Conservation (phyloP, 2,797 vertebrate genomes). For the Lepilemur septentrionalis region DNA sequence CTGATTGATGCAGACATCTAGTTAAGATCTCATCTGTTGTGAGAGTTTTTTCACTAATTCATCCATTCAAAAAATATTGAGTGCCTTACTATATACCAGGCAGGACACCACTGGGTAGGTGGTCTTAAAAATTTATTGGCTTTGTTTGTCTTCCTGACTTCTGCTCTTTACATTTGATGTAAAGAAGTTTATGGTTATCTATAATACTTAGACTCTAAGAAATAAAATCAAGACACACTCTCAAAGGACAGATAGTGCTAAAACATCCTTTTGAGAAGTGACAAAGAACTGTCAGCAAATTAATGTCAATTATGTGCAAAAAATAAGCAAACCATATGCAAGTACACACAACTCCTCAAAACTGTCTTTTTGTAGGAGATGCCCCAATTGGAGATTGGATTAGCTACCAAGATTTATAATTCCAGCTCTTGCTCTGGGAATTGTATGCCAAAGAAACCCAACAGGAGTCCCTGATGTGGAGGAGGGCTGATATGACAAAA, state of each 20-base stretch:
- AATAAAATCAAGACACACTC: conserved; percentile 23
- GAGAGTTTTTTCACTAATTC: background rate
- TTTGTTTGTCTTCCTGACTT: background rate
- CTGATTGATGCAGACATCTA: background rate
- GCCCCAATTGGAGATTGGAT: background rate
- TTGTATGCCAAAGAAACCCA: background rate
- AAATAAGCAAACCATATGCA: background rate
- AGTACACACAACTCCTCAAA: background rate
- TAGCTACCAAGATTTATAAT: background rate
- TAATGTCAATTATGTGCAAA: background rate
- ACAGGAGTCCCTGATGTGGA: background rate
- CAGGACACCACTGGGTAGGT: background rate
- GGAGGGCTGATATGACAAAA: background rate
- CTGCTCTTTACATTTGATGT: background rate
- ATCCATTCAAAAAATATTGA: background rate
- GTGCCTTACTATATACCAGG: background rate
- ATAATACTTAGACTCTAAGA: background rate
- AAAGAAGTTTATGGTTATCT: background rate
- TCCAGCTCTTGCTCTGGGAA: background rate
- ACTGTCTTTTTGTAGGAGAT: background rate
- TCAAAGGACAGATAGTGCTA: background rate
- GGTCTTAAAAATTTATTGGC: background rate
- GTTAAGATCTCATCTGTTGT: background rate
- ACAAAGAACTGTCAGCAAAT: background rate
- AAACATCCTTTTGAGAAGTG: background rate